Base-by-base conservation (phyloP, 2,888 invertebrate genomes). In the Amiota communis region DNA sequence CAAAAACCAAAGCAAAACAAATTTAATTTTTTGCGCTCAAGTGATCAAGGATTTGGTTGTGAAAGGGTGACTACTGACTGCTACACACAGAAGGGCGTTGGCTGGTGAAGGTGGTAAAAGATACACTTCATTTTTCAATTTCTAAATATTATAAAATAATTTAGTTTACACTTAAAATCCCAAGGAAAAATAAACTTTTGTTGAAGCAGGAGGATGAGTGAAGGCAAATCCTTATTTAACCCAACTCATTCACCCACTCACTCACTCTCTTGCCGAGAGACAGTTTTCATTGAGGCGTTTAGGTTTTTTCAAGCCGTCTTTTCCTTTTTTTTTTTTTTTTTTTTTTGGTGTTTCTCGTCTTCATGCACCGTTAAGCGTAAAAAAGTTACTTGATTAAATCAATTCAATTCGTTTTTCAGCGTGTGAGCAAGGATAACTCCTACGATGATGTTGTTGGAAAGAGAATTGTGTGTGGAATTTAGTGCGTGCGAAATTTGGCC, bases 351-450 rank as follows among this genome's bases (percentile, higher is more conserved):
- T 36, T 61, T 13, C 11, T 20, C n/a, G 12, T 53, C 20, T 70
- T 70, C 59, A 70, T 61, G 70, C 70, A 49, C 70, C 17, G 70
- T 49, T 61, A 70, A 70, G 70, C 70, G 70, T 61, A 49, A 70
- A 70, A 70, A 70, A 70, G 70, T 61, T 70, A 70, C 61, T 70
- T 70, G 70, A 70, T 70, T 59, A 70, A 70, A 70, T 70, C 70
- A 70, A 61, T 70, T 68, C 67, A 68, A 23, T 51, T 68, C 36
- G 23, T 9, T 46, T 63, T n/a, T n/a, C 12, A n/a, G 53, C 53
- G n/a, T 12, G n/a, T 12, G 13, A 23, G 36, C 23, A 46, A 63
- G 23, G 12, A 63, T 2, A 63, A 36, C n/a, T 23, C n/a, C 63
- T 36, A 36, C 36, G 6, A 36, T 2, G 8, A 6, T 0, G 0